These are phyloP conservation scores for Carassius gibelio DNA, from an alignment of 2,113 vertebrate species.

Conservation along the genomic window DNA sequence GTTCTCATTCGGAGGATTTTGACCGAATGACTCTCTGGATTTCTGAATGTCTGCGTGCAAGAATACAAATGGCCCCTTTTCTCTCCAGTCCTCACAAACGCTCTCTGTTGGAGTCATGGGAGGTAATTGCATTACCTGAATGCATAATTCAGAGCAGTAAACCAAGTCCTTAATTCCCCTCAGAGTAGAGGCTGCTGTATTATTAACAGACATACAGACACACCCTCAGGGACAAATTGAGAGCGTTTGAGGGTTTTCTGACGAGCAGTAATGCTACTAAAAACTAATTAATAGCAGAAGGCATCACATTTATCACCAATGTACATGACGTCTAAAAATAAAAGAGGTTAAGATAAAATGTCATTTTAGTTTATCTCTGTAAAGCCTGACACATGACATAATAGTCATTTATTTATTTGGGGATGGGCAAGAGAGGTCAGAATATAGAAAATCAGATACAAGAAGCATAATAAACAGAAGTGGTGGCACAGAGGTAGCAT, in stretches of 20 bases:
- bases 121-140: constrained; percentile 37
- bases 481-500: not conserved
- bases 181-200: constrained; percentile 22
- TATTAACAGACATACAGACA: constrained; percentile 37
- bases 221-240: constrained; percentile 28
- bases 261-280: constrained; percentile 18
- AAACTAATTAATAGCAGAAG: constrained; percentile 39
- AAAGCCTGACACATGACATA: not conserved
- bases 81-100: not conserved
- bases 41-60: not conserved
- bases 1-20: not conserved
- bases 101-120: constrained; percentile 9
- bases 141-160: constrained; percentile 29
- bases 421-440: not conserved
- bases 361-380: not conserved
- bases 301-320: constrained; percentile 21
- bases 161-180: not conserved
- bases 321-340: constrained; percentile 3
- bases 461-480: not conserved
- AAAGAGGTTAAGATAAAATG: not conserved
- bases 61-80: constrained; percentile 4
- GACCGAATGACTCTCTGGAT: not conserved
- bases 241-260: constrained; percentile 7
- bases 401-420: too few relatives aligned
- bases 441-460: not conserved